Conservation (phyloP, 2,113 vertebrate genomes). For the Megatriorchis doriae region DNA sequence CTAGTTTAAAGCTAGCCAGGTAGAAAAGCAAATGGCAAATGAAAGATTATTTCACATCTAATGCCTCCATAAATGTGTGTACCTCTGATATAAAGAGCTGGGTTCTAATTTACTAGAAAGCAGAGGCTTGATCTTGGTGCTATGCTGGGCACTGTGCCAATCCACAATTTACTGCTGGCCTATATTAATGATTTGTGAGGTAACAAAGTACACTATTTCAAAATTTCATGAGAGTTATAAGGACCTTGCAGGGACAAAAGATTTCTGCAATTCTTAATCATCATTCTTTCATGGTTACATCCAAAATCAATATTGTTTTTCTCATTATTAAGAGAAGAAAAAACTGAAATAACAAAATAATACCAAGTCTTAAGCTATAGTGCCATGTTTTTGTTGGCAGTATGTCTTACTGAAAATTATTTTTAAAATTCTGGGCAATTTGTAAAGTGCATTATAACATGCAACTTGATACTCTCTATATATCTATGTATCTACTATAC, state of each 20-base stretch:
- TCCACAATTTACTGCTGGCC: constrained; percentile 62
- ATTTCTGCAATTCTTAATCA: constrained; percentile 66
- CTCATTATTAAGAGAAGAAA: constrained; percentile 66
- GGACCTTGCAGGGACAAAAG: constrained; percentile 60
- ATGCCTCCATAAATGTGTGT: constrained; percentile 53
- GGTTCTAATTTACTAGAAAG: constrained; percentile 70
- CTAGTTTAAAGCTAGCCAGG: neutral
- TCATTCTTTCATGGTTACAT: constrained; percentile 59
- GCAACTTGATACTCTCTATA: neutral
- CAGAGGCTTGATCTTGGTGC: constrained; percentile 53
- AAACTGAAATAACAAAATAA: constrained; percentile 66
- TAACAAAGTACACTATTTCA: constrained; percentile 66
- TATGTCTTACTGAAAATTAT: constrained; percentile 23
- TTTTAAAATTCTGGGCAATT: constrained; percentile 41
- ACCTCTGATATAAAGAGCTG: constrained; percentile 48
- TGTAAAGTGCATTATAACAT: constrained; percentile 28
- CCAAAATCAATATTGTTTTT: constrained; percentile 77
- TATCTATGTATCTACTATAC: neutral
- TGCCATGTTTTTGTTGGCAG: constrained; percentile 56
- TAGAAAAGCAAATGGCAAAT: constrained; percentile 47
- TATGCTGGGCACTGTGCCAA: constrained; percentile 57
- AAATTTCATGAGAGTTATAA: constrained; percentile 65
- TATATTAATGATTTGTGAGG: constrained; percentile 68
- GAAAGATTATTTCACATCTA: constrained; percentile 50
- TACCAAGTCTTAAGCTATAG: constrained; percentile 15